Evolutionary conservation across 2,113 vertebrate species (phyloP).

Genomic region (Planiliza haematocheilus): DNA sequence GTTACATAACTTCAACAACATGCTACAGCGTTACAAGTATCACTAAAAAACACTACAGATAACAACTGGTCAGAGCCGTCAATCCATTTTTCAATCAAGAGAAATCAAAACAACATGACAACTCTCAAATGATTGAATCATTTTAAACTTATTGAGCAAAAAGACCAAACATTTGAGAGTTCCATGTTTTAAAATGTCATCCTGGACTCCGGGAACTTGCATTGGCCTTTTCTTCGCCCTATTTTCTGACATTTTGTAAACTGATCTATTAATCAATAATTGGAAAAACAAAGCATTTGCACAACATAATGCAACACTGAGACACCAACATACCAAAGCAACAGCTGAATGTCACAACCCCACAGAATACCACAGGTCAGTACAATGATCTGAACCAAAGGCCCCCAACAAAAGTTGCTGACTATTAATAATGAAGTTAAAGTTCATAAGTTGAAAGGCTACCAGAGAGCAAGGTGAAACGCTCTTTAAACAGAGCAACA

Average conservation of each 20-base stretch:
- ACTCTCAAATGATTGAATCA: not conserved
- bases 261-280: not conserved
- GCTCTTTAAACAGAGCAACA: not conserved
- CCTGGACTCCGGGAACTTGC: not conserved
- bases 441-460: no score
- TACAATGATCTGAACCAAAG: not conserved
- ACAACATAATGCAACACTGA: not conserved
- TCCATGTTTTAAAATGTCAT: slow-evolving; percentile 8
- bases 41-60: no score
- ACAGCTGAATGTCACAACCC: not conserved
- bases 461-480: no score
- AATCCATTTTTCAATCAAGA: not conserved
- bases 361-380: not conserved
- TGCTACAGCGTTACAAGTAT: not conserved
- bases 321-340: not conserved
- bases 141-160: not conserved
- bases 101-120: not conserved
- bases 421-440: no score
- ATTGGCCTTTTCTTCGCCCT: not conserved
- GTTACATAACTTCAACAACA: not conserved
- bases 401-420: no score
- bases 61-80: not conserved
- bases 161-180: not conserved
- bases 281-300: not conserved
- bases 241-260: slow-evolving; percentile 3